Base-by-base conservation (phyloP, 2,113 vertebrate species). In the Orcinus orca region DNA sequence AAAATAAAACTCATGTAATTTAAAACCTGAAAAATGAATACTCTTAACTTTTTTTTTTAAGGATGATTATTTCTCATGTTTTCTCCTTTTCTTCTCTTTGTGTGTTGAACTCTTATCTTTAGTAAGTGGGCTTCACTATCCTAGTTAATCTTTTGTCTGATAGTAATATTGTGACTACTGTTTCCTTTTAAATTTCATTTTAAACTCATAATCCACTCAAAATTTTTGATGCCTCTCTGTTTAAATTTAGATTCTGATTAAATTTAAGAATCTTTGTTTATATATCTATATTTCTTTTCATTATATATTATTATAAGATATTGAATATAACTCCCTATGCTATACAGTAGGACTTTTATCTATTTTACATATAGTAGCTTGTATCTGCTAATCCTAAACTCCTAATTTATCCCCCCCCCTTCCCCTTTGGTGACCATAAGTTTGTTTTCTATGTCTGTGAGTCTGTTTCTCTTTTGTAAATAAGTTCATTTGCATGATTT, bases 171-270 rank as follows among this genome's bases (percentile, higher is more conserved):
- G 9, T 47, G 13, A 58, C 36, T 36, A 47, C 65, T 20, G 15
- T 53, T 92, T 88, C 58, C 3, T 74, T 90, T 65, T 44, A 26
- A 68, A 44, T 60, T 81, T 87, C 17, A 23, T 88, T 65, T 93
- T 53, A 58, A 71, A 50, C 36, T 58, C 31, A 76, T 58, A 47
- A 87, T 77, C 12, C 58, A 55, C 47, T 68, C 18, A 86, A 47
- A 60, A 53, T 23, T 55, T 55, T 82, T 31, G 58, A n/a, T 86
- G 15, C 1, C 14, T 60, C 33, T 71, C 73, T 36, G 20, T 73
- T 92, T 89, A 82, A 68, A n/a, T 95, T 89, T 84, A 53, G 12
- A 90, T 90, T 90, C n/a, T 63, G 74, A 68, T 92, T 86, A 83
- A 79, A 94, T 96, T 17, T 68, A 81, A 93, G 44, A 50, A 77